phyloP scores from a whole-genome alignment of 2,797 vertebrate genomes.

The Anguilla pacifica region DNA sequence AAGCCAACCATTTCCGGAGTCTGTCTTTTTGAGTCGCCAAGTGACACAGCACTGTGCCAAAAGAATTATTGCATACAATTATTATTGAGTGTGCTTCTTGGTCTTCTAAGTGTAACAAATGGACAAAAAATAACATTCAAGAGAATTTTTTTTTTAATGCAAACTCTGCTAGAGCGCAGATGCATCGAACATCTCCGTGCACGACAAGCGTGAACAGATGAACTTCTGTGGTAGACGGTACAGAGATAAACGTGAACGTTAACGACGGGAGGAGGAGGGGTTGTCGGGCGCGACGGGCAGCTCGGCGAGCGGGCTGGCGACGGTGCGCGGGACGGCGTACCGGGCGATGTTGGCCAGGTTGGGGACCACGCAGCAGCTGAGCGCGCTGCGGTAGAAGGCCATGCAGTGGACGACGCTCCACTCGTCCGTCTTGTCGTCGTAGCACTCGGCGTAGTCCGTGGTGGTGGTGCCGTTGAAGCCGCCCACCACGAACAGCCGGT shows the following conservation, averaged over 20 bases:
- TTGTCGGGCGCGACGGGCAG: background rate
- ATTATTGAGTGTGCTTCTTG: background rate
- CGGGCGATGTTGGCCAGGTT: conserved; percentile 50
- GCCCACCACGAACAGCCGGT: conserved; percentile 70
- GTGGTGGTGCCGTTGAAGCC: conserved; percentile 74
- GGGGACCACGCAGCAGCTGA: conserved; percentile 78
- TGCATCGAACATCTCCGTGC: background rate
- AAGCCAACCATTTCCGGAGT: background rate
- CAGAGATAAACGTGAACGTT: too few species aligned
- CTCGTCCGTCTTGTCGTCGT: conserved; percentile 61
- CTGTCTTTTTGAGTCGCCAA: background rate
- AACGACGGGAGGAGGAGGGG: background rate
- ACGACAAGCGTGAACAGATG: background rate
- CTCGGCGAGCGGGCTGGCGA: background rate
- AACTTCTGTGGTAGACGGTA: background rate
- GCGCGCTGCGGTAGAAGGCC: conserved; percentile 70
- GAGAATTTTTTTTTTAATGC: background rate
- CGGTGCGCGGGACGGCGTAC: conserved; percentile 55
- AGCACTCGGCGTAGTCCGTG: conserved; percentile 59
- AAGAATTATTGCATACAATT: background rate
- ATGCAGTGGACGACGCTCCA: conserved; percentile 71
- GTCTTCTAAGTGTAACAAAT: background rate
- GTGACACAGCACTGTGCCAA: background rate
- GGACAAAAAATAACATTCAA: background rate
- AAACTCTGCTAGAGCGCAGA: background rate